Base-by-base conservation (phyloP, 2,888 invertebrate species). In the Tiliacea citrago region DNA sequence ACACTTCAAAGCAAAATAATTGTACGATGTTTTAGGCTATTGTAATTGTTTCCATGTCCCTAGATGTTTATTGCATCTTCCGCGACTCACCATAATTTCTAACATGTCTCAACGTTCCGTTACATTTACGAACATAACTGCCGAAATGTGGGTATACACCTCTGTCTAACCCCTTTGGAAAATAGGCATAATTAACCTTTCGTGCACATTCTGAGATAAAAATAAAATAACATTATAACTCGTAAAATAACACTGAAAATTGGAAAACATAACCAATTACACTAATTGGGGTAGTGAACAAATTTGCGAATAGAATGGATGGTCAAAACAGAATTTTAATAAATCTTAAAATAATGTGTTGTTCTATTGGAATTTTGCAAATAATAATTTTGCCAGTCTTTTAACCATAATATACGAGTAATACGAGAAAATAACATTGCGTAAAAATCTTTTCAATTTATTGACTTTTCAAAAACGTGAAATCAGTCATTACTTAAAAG, bases 211-310 rank as follows among this genome's bases (percentile, higher is more conserved):
- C 7, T 16, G 8, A 7, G 5, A 21, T 5, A 29, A 39, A 55
- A 67, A 67, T n/a, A 29, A 55, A 60, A 72, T 13, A 62, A 62
- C 13, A 60, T 42, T 24, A 4, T 29, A 29, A 29, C 21, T 42
- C 29, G 1, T 12, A 72, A 65, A 77, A 68, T n/a, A 70, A 65
- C 45, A 67, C 5, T 55, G 51, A 13, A 61, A 71, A 72, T 72
- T 69, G 60, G 60, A 61, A 68, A 63, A 81, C 53, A 49, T 16
- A 65, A 35, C 49, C 74, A 42, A 5, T 42, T 6, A 42, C 42
- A 42, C 42, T 42, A 42, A 42, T 42, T 58, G 10, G 10, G 18
- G 0, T 58, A 35, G 10, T 58, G 18, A 58, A 29, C 29, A 1
- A 58, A 18, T 58, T 35, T 29, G 2, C 29, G 18, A 58, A 18